Conservation (phyloP, 2,797 vertebrate genomes). For the Enteromius thamalakanensis region DNA sequence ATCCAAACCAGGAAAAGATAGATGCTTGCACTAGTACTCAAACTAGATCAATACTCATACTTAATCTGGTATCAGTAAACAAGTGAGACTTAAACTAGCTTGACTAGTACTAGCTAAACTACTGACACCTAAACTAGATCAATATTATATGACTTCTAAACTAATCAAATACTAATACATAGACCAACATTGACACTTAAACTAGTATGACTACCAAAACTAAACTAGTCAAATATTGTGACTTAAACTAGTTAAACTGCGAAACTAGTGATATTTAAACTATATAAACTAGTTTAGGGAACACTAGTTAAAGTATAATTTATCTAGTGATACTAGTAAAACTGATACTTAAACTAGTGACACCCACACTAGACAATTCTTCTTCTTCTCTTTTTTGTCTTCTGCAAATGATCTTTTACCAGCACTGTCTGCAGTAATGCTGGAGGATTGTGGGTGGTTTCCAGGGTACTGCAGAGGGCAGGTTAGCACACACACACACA, state of each 20-base stretch:
- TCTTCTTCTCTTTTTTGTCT: neutral
- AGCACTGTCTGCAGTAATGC: neutral
- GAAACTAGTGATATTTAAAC: neutral
- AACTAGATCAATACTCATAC: neutral
- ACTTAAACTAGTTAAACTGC: neutral
- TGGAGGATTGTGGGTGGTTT: neutral
- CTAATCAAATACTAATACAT: neutral
- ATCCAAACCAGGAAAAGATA: neutral
- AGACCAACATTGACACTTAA: neutral
- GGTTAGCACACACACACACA: neutral
- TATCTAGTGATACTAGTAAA: too few relatives aligned
- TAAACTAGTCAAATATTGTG: neutral
- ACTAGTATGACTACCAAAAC: neutral
- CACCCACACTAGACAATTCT: neutral
- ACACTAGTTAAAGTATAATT: neutral
- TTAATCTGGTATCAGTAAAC: neutral
- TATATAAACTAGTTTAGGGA: neutral
- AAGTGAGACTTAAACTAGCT: neutral
- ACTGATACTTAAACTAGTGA: neutral
- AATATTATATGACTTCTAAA: neutral
- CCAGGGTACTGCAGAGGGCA: neutral
- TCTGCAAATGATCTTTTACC: neutral
- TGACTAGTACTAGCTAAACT: neutral
- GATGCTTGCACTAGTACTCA: neutral
- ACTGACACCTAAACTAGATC: neutral